Conservation (phyloP, 2,113 vertebrate species). For the Takifugu flavidus region DNA sequence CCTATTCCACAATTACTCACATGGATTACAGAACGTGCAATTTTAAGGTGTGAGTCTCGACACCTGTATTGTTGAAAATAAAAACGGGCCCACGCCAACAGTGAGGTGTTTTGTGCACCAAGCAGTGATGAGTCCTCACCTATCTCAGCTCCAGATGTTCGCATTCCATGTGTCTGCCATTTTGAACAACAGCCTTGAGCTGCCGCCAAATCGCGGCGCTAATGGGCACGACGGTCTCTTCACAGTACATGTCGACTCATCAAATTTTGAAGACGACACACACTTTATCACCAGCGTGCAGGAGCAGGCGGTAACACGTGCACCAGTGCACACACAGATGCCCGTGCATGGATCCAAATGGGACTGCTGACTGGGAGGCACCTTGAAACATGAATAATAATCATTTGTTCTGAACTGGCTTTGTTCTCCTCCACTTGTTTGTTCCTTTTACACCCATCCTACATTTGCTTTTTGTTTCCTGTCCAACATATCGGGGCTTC, state of each 20-base stretch:
- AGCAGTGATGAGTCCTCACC: constrained; percentile 14
- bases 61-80: not conserved
- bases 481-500: no score
- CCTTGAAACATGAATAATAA: constrained; percentile 53
- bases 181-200: constrained; percentile 50
- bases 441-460: constrained; percentile 3
- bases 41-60: constrained; percentile 40
- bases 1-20: constrained; percentile 59
- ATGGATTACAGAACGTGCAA: constrained; percentile 47
- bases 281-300: constrained; percentile 40
- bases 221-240: constrained; percentile 28
- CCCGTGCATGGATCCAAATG: constrained; percentile 52
- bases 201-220: constrained; percentile 34
- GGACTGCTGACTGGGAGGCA: constrained; percentile 59
- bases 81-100: constrained; percentile 29
- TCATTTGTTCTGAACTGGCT: constrained; percentile 63
- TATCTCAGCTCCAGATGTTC: constrained; percentile 56
- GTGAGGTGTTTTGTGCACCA: constrained; percentile 19
- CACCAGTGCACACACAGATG: constrained; percentile 49
- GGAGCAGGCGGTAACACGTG: constrained; percentile 20
- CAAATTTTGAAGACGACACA: constrained; percentile 47
- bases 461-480: no score
- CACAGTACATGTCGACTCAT: constrained; percentile 55
- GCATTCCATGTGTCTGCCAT: constrained; percentile 50
- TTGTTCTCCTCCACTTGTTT: constrained; percentile 53